Evolutionary conservation across 30 jellyfish, hydroid and myxozoan genomes (phyloP).

Genomic region (Nemopilema nomurai): DNA sequence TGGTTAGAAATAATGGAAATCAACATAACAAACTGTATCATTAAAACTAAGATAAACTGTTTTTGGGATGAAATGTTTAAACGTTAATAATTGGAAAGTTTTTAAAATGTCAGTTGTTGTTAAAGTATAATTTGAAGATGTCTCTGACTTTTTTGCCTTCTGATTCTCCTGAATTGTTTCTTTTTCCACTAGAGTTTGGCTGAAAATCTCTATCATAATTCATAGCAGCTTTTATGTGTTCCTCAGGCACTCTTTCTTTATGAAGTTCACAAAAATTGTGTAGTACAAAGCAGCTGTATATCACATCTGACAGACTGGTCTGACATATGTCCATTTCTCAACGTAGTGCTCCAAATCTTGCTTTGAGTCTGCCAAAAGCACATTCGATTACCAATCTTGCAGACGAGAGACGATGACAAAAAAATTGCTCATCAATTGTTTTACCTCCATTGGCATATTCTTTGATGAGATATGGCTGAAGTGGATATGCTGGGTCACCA

Average conservation of each 20-base stretch:
- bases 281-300: too few relatives aligned
- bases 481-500: conserved; percentile 36
- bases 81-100: too few relatives aligned
- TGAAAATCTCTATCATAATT: conserved; percentile 1
- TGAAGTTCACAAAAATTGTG: not conserved
- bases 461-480: too few relatives aligned
- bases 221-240: not conserved
- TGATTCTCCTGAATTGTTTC: conserved; percentile 1
- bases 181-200: not conserved
- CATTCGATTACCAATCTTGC: too few relatives aligned
- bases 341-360: conserved; percentile 1
- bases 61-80: too few relatives aligned
- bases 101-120: too few relatives aligned
- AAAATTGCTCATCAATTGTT: not conserved
- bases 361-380: too few relatives aligned
- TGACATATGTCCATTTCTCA: not conserved
- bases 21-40: too few relatives aligned
- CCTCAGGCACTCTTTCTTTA: not conserved
- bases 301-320: not conserved
- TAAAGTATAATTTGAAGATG: not conserved
- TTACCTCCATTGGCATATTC: too few relatives aligned
- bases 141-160: conserved; percentile 10
- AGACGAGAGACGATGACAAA: too few relatives aligned
- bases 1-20: too few relatives aligned
- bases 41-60: too few relatives aligned